A percentile compares a stretch with the other conserved stretches of the same genome.
These are phyloP conservation scores for Heteropelma amictum DNA, from an alignment of 2,888 invertebrate genomes.

Conservation along the genomic window DNA sequence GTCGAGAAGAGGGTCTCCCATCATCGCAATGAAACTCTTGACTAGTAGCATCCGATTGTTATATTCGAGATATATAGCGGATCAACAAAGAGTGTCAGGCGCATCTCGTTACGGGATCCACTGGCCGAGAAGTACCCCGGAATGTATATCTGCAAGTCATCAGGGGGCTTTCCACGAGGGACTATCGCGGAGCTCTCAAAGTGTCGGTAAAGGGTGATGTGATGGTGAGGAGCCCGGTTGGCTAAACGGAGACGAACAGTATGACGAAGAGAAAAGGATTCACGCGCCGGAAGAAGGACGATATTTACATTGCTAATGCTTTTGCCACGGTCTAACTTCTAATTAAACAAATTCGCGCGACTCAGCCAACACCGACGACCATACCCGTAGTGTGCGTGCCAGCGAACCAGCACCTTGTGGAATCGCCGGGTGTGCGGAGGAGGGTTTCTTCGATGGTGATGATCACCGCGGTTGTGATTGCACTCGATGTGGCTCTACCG, in stretches of 20 bases:
- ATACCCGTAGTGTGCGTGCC: constrained; percentile 2
- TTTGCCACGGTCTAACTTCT: constrained; percentile 76
- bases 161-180: constrained; percentile 8
- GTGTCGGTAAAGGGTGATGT: constrained; percentile 47
- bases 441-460: constrained; percentile 19
- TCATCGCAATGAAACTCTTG: constrained; percentile 4
- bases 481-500: not conserved
- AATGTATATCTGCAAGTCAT: constrained; percentile 21
- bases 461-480: constrained; percentile 2
- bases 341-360: constrained; percentile 78
- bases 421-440: constrained; percentile 56
- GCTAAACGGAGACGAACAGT: constrained; percentile 40
- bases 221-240: constrained; percentile 25
- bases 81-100: constrained; percentile 18
- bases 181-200: constrained; percentile 25
- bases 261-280: constrained; percentile 25
- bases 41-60: constrained; percentile 17
- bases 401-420: too few species aligned
- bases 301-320: constrained; percentile 78
- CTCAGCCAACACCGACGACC: constrained; percentile 61
- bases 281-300: constrained; percentile 48
- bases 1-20: constrained; percentile 26
- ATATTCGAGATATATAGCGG: constrained; percentile 9
- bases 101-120: constrained; percentile 27
- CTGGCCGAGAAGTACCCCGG: constrained; percentile 35